Evolutionary conservation across 2,888 invertebrate species (phyloP).

Genomic region (Drosophila mulleri): DNA sequence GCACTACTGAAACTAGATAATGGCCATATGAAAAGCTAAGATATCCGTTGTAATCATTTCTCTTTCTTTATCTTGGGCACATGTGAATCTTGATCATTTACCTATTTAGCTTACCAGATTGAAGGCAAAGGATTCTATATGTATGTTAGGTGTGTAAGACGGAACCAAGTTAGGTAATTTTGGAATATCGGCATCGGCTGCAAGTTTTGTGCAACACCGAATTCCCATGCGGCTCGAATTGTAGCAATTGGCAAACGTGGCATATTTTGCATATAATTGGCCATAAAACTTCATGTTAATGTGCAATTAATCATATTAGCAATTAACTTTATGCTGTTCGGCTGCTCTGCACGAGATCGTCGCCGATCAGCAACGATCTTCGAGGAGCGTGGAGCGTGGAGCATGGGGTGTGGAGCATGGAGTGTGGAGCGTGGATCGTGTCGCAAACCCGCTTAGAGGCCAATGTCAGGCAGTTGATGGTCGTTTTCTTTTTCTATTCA

Average conservation of each 20-base stretch:
- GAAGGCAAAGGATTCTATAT: neutral
- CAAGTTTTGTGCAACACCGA: neutral
- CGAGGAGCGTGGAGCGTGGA: constrained; percentile 10
- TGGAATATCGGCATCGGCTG: neutral
- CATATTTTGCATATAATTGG: constrained; percentile 83
- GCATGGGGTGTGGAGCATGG: neutral
- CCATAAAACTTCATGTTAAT: constrained; percentile 84
- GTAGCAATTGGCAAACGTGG: constrained; percentile 65
- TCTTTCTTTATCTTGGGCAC: too few species aligned
- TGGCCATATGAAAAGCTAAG: too few species aligned
- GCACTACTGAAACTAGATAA: too few species aligned
- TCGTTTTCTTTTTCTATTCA: neutral
- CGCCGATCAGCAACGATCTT: constrained; percentile 52
- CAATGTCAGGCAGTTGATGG: constrained; percentile 43
- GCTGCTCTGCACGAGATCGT: constrained; percentile 80
- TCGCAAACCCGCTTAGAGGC: constrained; percentile 69
- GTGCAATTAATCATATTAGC: constrained; percentile 84
- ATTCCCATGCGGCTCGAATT: constrained; percentile 60
- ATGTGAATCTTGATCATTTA: too few species aligned
- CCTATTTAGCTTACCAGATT: neutral
- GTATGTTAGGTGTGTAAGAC: neutral
- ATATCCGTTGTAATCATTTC: too few species aligned
- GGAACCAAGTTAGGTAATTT: neutral
- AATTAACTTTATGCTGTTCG: constrained; percentile 82
- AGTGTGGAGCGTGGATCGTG: constrained; percentile 56